Base-by-base conservation (phyloP, 2,797 vertebrate genomes). In the Pagetopsis macropterus region DNA sequence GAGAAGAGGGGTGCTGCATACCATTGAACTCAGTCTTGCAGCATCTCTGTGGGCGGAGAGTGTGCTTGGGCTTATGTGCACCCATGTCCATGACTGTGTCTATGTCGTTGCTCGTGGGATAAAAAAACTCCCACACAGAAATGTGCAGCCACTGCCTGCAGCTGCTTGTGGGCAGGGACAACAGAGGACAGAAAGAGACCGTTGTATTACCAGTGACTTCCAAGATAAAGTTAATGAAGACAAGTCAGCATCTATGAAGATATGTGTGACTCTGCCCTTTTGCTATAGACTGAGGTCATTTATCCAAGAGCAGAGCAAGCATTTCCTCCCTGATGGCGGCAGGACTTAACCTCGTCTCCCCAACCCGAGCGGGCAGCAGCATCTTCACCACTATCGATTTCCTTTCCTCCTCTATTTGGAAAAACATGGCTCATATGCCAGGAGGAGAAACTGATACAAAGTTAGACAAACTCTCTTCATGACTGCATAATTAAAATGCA, bases 351-450 rank as follows among this genome's bases (percentile, higher is more conserved):
- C 65, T 60, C 2, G 7, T 78, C 57, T 58, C 37, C 71, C 27
- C 76, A 87, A 83, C 70, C 73, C 31, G 21, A 86, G 68, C 70
- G 85, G 88, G 85, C 89, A 84, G 86, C 74, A 55, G 72, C 62
- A 56, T 83, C 79, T 85, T 84, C 84, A 70, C 88, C 69, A 1
- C 72, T 83, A 93, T 92, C 65, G 91, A 91, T 91, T 93, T 91
- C 71, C 90, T 82, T 79, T 93, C 89, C 33, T 75, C 49, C 60
- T 76, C 70, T 23, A 81, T 92, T 87, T 87, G 67, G 63, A 72
- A 79, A 78, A 83, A 82, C 84, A 87, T 73, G 79, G 62, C 51
- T 91, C 80, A 84, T 78, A 66, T 78, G 44, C 70, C 76, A 72
- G 70, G 50, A 75, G 69, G 74, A 84, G 77, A 83, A 58, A 15